Evolutionary conservation across 2,113 vertebrate genomes (phyloP).

Genomic region (Formicarius rufipectus): DNA sequence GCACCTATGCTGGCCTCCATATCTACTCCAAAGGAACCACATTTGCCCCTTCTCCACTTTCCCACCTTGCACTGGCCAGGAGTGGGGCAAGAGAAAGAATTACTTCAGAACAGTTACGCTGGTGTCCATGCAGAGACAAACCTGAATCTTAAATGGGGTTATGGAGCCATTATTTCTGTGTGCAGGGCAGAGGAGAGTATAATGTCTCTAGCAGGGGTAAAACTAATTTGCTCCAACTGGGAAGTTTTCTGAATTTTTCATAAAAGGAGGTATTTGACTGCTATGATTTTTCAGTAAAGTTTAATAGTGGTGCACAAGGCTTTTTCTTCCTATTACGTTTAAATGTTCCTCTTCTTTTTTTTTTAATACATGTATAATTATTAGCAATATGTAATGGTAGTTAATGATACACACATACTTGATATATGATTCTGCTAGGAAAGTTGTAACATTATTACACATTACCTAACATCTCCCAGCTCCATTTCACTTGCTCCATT

Average conservation of each 20-base stretch:
- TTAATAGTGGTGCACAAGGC: not conserved
- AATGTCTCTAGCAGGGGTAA: not conserved
- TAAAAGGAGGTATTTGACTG: not conserved
- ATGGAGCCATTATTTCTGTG: not conserved
- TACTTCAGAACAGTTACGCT: not conserved
- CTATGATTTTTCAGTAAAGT: not conserved
- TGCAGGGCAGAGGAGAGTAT: not conserved
- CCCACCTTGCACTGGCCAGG: not conserved
- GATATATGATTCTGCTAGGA: not conserved
- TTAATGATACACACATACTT: not conserved
- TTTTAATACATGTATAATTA: not conserved
- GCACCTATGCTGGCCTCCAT: accelerated
- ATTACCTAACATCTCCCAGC: not conserved
- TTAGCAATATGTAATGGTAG: not conserved
- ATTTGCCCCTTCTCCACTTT: not conserved
- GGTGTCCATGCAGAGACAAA: not conserved
- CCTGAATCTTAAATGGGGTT: not conserved
- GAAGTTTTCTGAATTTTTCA: not conserved
- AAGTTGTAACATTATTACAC: not conserved
- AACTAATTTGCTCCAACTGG: not conserved
- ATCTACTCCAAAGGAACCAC: not conserved
- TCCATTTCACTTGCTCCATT: not conserved
- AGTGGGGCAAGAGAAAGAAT: not conserved
- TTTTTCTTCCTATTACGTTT: not conserved
- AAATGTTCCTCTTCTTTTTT: not conserved